These are phyloP conservation scores for Virgularia gustaviana DNA, from an alignment of 92 coral and sea anemone genomes.

Conservation along the genomic window DNA sequence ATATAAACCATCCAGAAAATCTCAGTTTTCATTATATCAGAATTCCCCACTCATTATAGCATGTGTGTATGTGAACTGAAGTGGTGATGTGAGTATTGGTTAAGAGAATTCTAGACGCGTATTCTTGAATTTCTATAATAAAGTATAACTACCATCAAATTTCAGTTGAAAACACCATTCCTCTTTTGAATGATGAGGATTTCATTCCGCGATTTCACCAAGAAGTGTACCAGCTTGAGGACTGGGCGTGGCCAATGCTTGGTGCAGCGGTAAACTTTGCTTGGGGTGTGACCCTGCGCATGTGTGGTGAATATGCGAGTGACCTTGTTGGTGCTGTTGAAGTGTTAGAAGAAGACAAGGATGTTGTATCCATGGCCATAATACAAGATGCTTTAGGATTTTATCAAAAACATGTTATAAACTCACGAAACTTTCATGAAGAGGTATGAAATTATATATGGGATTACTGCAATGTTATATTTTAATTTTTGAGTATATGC, in stretches of 20 bases:
- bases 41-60: no score
- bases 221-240: conserved; percentile 51
- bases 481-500: neutral
- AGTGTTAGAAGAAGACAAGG: conserved; percentile 79
- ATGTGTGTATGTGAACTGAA: neutral
- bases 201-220: conserved; percentile 81
- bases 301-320: conserved; percentile 92
- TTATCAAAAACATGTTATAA: conserved; percentile 59
- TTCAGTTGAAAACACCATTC: conserved; percentile 64
- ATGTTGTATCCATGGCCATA: conserved; percentile 71
- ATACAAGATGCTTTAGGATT: conserved; percentile 72
- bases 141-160: no score
- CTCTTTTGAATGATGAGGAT: conserved; percentile 68
- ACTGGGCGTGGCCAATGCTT: conserved; percentile 73
- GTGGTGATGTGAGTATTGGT: neutral
- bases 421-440: conserved; percentile 71
- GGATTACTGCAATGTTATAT: neutral
- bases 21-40: no score
- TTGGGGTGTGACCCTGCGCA: conserved; percentile 79
- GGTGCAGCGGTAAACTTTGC: conserved; percentile 77
- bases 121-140: neutral
- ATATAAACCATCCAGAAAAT: no score
- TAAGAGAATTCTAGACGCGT: neutral
- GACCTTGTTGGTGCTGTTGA: conserved; percentile 65
- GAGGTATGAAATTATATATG: no score